Evolutionary conservation across 1,140 invertebrate genomes (phyloP).

Genomic region (Leptinotarsa lineolata): DNA sequence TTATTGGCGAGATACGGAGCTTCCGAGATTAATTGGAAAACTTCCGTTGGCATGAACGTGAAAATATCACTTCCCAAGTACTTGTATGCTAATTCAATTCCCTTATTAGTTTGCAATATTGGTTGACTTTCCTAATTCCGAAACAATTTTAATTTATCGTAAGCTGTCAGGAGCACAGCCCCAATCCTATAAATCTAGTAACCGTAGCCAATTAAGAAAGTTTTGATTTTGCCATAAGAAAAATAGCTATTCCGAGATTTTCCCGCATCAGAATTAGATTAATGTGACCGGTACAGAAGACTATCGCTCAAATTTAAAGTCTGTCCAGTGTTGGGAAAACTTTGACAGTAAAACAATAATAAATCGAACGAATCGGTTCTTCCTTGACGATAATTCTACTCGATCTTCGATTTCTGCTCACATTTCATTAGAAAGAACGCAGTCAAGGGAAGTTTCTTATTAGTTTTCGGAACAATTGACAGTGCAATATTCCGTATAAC

Average conservation of each 20-base stretch:
- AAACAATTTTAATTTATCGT: background rate
- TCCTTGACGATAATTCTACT: background rate
- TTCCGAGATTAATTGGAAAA: too few relatives aligned
- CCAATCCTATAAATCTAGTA: background rate
- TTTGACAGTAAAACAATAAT: conserved; percentile 3
- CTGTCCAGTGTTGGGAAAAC: background rate
- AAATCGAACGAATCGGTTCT: background rate
- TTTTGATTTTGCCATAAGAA: background rate
- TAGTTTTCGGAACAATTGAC: background rate
- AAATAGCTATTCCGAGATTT: background rate
- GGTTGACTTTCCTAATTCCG: background rate
- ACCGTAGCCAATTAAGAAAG: background rate
- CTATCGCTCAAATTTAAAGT: background rate
- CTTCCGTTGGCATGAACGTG: background rate
- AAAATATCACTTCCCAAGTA: background rate
- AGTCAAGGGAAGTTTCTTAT: background rate
- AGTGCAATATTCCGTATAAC: background rate
- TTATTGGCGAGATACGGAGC: too few relatives aligned
- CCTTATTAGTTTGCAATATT: background rate
- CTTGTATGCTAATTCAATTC: background rate
- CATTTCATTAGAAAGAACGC: background rate
- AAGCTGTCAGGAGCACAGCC: background rate
- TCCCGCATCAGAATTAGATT: background rate
- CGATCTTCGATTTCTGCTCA: background rate
- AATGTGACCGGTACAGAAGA: conserved; percentile 8